Evolutionary conservation across 2,113 vertebrate species (phyloP), one percentile per base, ranked within the genome.

Genomic region (Anseranas semipalmata): DNA sequence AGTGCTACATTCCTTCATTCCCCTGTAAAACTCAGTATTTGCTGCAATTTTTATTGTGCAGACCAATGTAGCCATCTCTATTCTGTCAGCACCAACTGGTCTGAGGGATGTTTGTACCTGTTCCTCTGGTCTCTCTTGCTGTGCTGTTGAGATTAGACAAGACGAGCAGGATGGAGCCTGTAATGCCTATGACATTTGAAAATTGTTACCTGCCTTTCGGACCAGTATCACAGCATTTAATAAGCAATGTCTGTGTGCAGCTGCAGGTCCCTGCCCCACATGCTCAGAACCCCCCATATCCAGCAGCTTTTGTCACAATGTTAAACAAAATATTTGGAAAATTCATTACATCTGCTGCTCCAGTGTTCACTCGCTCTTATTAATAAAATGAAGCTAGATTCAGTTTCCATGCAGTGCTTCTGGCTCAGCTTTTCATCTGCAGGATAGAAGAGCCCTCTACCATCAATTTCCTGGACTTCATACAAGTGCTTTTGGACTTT

Each of bases 221-320:
- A 7, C 8, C n/a, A 2, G 33, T 52, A 65, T 39, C 25, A 39
- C 15, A 0, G 6, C 2, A 12, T 67, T 85, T 65, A 30, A 17
- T 19, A 33, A 74, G 58, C 48, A 17, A 17, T 87, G 52, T 20
- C 30, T n/a, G 33, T 16, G 20, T 24, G 4, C 6, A 37, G 4
- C 5, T 2, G 1, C 28, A 58, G 30, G 27, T 68, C 10, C 10
- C 22, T 71, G 16, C 21, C 37, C 59, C 32, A 22, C 30, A 7
- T 0, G 0, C 1, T 24, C 20, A n/a, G 33, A 66, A 8, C 10
- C n/a, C 13, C 0, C 1, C 12, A 6, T 15, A 24, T 50, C 12
- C 72, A 58, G 12, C 7, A 41, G 7, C 1, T 73, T 88, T 62
- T 19, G 17, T 22, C 22, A 62, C 65, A 85, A 41, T 1, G 0